These are phyloP conservation scores for Ctena decussata DNA, from an alignment of 2,888 invertebrate species.

Conservation along the genomic window DNA sequence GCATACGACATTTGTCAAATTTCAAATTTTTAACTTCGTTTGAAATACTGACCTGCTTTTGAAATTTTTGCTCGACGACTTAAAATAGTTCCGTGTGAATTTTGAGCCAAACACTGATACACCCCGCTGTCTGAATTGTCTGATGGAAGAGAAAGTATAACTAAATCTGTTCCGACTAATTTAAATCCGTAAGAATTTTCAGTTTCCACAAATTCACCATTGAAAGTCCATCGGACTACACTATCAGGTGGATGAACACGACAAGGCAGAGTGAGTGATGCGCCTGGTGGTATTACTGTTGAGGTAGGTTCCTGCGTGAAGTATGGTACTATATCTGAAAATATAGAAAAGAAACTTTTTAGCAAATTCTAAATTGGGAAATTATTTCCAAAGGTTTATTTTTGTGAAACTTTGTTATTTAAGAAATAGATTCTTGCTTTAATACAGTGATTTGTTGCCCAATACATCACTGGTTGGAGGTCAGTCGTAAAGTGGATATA, in stretches of 20 bases:
- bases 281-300: constrained; percentile 64
- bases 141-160: constrained; percentile 51
- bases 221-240: constrained; percentile 70
- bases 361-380: too few relatives aligned
- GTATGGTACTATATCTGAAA: constrained; percentile 70
- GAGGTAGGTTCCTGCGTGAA: constrained; percentile 70
- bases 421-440: too few relatives aligned
- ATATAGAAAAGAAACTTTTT: too few relatives aligned
- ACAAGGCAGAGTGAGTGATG: constrained; percentile 67
- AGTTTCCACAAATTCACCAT: constrained; percentile 61
- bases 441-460: too few relatives aligned
- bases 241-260: constrained; percentile 63
- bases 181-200: constrained; percentile 66
- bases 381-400: too few relatives aligned
- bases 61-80: constrained; percentile 67
- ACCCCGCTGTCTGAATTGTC: constrained; percentile 57
- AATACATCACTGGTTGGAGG: too few relatives aligned
- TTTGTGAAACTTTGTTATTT: too few relatives aligned
- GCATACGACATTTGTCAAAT: too few relatives aligned
- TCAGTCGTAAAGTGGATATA: too few relatives aligned
- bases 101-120: constrained; percentile 70
- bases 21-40: too few relatives aligned
- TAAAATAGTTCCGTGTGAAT: constrained; percentile 57
- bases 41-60: constrained; percentile 70
- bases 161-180: constrained; percentile 62